These are phyloP conservation scores for Tenualosa thibaudeaui DNA, from an alignment of 2,797 vertebrate genomes.

Conservation along the genomic window DNA sequence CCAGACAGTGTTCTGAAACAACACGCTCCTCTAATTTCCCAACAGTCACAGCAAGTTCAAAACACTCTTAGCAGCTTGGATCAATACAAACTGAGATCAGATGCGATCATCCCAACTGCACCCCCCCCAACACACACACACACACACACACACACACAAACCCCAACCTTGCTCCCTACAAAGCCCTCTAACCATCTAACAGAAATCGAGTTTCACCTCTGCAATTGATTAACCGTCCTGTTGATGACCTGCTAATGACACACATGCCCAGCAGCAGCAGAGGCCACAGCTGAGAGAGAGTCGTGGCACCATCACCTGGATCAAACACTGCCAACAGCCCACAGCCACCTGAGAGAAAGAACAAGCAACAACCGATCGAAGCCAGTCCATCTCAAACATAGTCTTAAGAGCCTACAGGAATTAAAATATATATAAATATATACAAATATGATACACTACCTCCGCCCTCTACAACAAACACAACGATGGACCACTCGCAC, in stretches of 20 bases:
- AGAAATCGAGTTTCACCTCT: neutral
- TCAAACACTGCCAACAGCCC: constrained; percentile 11
- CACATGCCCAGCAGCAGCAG: neutral
- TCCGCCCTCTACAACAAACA: neutral
- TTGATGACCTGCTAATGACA: neutral
- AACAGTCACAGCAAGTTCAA: neutral
- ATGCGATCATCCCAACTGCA: neutral
- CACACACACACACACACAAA: too few species aligned
- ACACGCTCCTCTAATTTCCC: neutral
- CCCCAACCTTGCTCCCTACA: too few species aligned
- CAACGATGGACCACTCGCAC: neutral
- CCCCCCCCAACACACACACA: neutral
- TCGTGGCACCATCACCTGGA: neutral
- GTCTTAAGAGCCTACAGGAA: neutral
- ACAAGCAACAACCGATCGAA: neutral
- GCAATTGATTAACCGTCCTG: neutral
- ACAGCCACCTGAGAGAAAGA: neutral
- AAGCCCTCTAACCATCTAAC: neutral
- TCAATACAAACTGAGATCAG: neutral
- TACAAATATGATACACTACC: neutral
- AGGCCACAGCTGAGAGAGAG: neutral
- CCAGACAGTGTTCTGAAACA: neutral
- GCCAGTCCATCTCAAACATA: neutral
- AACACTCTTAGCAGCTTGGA: neutral
- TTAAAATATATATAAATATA: too few species aligned